Base-by-base conservation (phyloP, 1,140 invertebrate species). In the Leucophenga varia region DNA sequence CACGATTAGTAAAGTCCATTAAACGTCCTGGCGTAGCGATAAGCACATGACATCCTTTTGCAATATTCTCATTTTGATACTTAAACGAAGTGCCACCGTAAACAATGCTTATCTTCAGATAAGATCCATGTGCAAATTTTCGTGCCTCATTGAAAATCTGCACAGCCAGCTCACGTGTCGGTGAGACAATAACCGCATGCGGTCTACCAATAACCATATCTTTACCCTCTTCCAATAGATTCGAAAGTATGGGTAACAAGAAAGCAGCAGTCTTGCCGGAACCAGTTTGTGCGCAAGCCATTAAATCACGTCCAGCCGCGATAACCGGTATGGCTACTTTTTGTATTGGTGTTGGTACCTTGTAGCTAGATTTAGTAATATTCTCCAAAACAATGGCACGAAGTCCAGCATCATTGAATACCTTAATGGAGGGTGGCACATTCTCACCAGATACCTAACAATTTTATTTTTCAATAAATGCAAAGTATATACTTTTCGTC, bases 201-300 rank as follows among this genome's bases (percentile, higher is more conserved):
- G 81, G 84, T 45, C 75, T 74, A 37, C 77, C 75, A 57, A 80
- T 58, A 28, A 73, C 64, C 54, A 82, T 42, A 28, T 83, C 83
- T 1, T 35, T 50, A 39, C 52, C 76, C 39, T 82, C 77, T 17
- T 81, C 76, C 10, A 94, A 59, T 1, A 94, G 67, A 0, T 74
- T 78, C 52, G 90, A 80, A 8, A 95, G 81, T n/a, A 97, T 93
- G 0, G 95, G 95, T 14, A 98, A 64, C 4, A 97, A 68, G 64
- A 95, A 98, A 0, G 94, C 95, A 3, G 93, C 93, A 0, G 93
- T 97, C 82, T 98, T 98, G 25, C 96, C 96, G 1, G 93, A 97
- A 1, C 96, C 96, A 30, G 96, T 99, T 77, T 98, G 95, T 0
- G 96, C 95, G 75, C 95, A 98, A 0, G 87, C 95, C 94, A 98